Base-by-base conservation (phyloP, 2,888 invertebrate species). In the Rhamphomyia laevipes region DNA sequence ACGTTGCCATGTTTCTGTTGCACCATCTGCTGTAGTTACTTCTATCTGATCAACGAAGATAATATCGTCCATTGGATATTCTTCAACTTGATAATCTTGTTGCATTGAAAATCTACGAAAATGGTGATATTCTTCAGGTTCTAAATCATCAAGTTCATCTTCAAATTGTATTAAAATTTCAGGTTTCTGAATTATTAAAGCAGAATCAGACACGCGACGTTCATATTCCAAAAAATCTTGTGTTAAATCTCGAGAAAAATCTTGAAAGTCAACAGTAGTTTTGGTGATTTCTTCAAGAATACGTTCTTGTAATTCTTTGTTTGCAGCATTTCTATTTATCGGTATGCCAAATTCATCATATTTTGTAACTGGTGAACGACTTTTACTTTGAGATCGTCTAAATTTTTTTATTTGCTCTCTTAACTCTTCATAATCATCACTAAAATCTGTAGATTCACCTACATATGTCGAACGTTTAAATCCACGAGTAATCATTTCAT, bases 61-160 rank as follows among this genome's bases (percentile, higher is more conserved):
- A 33, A 57, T 66, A 12, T 65, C 57, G 43, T 63, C 64, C 17
- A 48, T 57, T 0, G 67, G 69, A 56, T 69, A 69, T 48, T 67
- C 63, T 47, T 69, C 68, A 1, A 61, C 54, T 1, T 61, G 65
- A 21, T 58, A 57, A 45, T 67, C 68, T 52, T 67, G 68, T 6
- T 62, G 60, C 18, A 69, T 50, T 0, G 68, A 69, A 42, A 60
- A 70, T 35, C 70, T 60, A 1, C 70, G 54, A 48, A 60, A 66
- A 47, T 70, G 70, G 57, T 70, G 70, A 54, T 70, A 70, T 27
- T 70, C 68, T 23, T 70, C 70, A 0, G 63, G 64, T 9, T 70
- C 70, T n/a, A 69, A 35, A 11, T 56, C 50, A 12, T 43, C 47
- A 23, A 47, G 5, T 6, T 59, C 58, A 12, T 46, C 50, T 5